Evolutionary conservation across 2,113 vertebrate genomes (phyloP).

Genomic region (Geococcyx californianus): DNA sequence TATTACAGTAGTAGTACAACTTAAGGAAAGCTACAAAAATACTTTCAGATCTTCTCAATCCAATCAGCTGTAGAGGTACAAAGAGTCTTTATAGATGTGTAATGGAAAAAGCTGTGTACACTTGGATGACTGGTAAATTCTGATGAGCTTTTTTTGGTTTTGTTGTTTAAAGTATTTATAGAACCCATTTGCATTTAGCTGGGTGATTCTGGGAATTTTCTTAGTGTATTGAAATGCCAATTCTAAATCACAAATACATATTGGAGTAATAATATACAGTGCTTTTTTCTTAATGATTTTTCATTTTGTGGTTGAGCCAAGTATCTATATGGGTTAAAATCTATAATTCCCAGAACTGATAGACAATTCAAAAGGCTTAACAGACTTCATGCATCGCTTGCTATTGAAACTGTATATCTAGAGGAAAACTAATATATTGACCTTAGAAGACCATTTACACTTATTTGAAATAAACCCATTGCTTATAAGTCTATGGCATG

Average conservation of each 20-base stretch:
- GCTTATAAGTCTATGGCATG: not conserved
- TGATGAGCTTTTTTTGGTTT: not conserved
- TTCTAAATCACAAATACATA: constrained; percentile 24
- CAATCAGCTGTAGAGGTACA: constrained; percentile 16
- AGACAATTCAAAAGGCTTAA: constrained; percentile 69
- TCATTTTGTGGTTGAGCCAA: constrained; percentile 62
- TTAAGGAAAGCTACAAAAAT: constrained; percentile 1
- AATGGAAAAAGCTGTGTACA: constrained; percentile 27
- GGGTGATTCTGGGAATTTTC: constrained; percentile 21
- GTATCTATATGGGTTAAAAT: constrained; percentile 72
- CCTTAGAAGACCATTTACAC: constrained; percentile 42
- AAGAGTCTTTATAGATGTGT: not conserved
- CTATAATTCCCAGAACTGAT: constrained; percentile 70
- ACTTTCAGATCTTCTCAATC: constrained; percentile 26
- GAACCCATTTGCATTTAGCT: constrained; percentile 26
- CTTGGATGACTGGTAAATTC: constrained; percentile 27
- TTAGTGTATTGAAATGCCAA: constrained; percentile 46
- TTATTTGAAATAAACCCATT: constrained; percentile 26
- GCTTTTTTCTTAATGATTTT: constrained; percentile 66
- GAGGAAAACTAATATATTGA: constrained; percentile 66
- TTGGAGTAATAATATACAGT: constrained; percentile 50
- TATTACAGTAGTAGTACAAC: not conserved
- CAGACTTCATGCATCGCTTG: constrained; percentile 58
- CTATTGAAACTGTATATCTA: constrained; percentile 53
- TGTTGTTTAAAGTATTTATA: constrained; percentile 38